These are phyloP conservation scores for Lithophane semibrunnea DNA, from an alignment of 2,888 invertebrate species.

Conservation along the genomic window DNA sequence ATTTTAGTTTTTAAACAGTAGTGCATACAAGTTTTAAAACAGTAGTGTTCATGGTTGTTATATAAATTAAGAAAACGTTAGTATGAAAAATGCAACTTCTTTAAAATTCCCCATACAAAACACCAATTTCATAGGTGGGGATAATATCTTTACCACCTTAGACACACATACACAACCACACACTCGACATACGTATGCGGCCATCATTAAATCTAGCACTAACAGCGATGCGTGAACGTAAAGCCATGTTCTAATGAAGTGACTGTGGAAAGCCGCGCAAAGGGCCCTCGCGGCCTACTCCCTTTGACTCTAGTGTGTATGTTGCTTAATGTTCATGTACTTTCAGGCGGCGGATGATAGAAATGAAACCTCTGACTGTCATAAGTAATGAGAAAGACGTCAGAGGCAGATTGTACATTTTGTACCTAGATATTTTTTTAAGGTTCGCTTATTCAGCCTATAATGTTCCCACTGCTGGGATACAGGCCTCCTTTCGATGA, in stretches of 20 bases:
- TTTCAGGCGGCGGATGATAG: not conserved
- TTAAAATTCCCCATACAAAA: too few species aligned
- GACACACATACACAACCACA: not conserved
- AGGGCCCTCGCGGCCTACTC: slow-evolving; percentile 38
- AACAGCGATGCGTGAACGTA: slow-evolving; percentile 29
- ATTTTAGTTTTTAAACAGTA: too few species aligned
- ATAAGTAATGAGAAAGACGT: slow-evolving; percentile 3
- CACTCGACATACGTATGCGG: not conserved
- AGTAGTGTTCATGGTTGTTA: too few species aligned
- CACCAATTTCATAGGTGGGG: too few species aligned
- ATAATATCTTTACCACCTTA: not conserved
- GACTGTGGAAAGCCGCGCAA: slow-evolving; percentile 48
- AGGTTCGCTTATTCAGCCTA: too few species aligned
- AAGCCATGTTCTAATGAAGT: slow-evolving; percentile 59
- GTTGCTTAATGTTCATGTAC: slow-evolving; percentile 45
- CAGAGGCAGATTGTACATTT: not conserved
- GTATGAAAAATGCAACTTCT: too few species aligned
- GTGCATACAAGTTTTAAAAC: too few species aligned
- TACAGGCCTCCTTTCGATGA: too few species aligned
- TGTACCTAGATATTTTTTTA: not conserved
- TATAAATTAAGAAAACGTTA: too few species aligned
- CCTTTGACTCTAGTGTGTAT: slow-evolving; percentile 46
- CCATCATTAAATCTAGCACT: slow-evolving; percentile 46
- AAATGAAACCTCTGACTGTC: not conserved
- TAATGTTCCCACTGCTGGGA: too few species aligned